Conservation (phyloP, 2,888 invertebrate genomes). For the Suillia variegata region DNA sequence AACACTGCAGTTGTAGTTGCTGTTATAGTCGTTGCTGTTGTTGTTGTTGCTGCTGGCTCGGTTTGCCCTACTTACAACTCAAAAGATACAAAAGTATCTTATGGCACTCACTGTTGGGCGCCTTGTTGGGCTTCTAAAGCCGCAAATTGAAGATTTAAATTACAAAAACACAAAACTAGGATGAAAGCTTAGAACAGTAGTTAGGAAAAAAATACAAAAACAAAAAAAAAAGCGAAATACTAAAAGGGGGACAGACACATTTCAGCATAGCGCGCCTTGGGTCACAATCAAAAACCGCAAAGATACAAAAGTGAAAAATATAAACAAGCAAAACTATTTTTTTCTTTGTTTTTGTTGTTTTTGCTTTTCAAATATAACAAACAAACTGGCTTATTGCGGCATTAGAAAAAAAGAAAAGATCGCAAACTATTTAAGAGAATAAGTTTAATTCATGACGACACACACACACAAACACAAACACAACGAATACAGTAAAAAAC, state of each 20-base stretch:
- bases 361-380: too few species aligned
- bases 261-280: constrained; percentile 6
- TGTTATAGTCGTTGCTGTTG: too few species aligned
- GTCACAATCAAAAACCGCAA: constrained; percentile 45
- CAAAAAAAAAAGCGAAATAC: constrained; percentile 6
- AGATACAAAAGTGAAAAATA: constrained; percentile 15
- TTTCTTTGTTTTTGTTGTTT: too few species aligned
- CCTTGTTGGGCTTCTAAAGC: constrained; percentile 48
- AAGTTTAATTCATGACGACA: too few species aligned
- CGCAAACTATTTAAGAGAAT: not conserved
- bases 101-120: not conserved
- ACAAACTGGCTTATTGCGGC: too few species aligned
- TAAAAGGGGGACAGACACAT: not conserved
- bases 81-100: constrained; percentile 30
- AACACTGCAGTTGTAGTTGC: too few species aligned
- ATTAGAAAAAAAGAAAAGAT: not conserved
- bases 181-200: not conserved
- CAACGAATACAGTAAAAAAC: not conserved
- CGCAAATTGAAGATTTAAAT: constrained; percentile 43
- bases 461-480: constrained; percentile 10
- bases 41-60: too few species aligned
- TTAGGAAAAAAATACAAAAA: too few species aligned
- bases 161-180: constrained; percentile 25
- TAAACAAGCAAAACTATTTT: not conserved
- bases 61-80: constrained; percentile 40